A percentile compares a stretch with the other conserved stretches of the same genome.
phyloP scores from a whole-genome alignment of 2,888 invertebrate species.

The Leptogaster cylindrica region DNA sequence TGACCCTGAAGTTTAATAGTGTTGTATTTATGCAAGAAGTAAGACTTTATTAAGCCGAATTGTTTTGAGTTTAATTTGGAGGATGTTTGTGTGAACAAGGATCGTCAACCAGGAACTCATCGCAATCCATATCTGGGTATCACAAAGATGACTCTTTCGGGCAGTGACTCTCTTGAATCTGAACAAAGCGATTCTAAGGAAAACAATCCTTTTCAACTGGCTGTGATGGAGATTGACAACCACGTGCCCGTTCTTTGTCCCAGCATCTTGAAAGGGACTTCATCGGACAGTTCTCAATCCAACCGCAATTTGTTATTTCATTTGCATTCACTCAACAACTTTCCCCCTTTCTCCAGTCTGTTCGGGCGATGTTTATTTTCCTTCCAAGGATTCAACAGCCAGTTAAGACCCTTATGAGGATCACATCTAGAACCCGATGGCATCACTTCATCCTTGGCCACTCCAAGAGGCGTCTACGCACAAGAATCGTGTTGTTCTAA shows the following conservation, averaged over 20 bases:
- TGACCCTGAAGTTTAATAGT: too few relatives aligned
- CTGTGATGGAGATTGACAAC: conserved; percentile 16
- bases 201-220: background rate
- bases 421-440: conserved; percentile 12
- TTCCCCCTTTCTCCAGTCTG: conserved; percentile 31
- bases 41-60: too few relatives aligned
- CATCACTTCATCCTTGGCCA: background rate
- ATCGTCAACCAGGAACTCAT: too few relatives aligned
- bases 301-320: conserved; percentile 37
- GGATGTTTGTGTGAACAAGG: too few relatives aligned
- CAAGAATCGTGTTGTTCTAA: too few relatives aligned
- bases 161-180: too few relatives aligned
- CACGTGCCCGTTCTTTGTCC: conserved; percentile 15
- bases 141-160: too few relatives aligned
- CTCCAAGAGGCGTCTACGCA: background rate
- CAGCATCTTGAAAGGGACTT: conserved; percentile 4
- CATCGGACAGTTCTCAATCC: background rate
- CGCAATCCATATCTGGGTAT: too few relatives aligned
- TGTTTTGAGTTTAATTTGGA: too few relatives aligned
- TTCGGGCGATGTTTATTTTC: conserved; percentile 5
- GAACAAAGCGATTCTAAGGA: too few relatives aligned
- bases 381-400: background rate
- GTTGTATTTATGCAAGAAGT: too few relatives aligned
- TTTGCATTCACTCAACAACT: conserved; percentile 32
- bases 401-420: background rate